Evolutionary conservation across 2,113 vertebrate species (phyloP).

Genomic region (Phalacrocorax carbo): DNA sequence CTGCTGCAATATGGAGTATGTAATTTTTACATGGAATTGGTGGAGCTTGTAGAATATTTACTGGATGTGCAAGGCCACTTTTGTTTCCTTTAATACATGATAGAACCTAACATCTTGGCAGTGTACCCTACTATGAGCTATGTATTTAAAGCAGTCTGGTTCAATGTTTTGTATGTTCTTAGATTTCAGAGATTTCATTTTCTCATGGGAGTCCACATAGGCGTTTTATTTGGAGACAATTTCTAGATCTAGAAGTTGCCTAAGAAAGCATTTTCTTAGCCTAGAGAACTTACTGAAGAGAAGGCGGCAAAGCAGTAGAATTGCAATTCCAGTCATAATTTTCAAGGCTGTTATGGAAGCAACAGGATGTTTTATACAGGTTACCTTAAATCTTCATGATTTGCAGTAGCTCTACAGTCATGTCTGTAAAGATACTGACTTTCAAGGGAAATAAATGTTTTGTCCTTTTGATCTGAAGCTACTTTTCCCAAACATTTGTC

Average conservation of each 20-base stretch:
- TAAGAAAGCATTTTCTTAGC: neutral
- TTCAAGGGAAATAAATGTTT: neutral
- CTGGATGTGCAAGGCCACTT: neutral
- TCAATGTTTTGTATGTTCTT: neutral
- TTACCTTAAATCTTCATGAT: neutral
- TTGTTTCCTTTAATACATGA: neutral
- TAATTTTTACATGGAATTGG: neutral
- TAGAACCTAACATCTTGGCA: neutral
- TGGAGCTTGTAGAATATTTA: neutral
- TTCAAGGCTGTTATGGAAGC: neutral
- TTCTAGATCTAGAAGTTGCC: neutral
- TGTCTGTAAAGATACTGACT: neutral
- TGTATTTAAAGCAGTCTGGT: neutral
- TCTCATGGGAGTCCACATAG: neutral
- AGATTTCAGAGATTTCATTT: neutral
- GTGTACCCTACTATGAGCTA: neutral
- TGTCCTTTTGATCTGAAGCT: neutral
- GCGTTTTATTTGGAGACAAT: neutral
- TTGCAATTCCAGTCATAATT: neutral
- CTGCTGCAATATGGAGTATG: neutral
- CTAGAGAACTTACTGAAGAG: neutral
- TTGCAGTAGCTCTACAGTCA: neutral
- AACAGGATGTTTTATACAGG: neutral
- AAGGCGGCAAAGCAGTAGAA: neutral
- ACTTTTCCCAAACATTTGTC: neutral